Evolutionary conservation across 2,113 vertebrate species (phyloP).

Genomic region (Sceloporus undulatus): DNA sequence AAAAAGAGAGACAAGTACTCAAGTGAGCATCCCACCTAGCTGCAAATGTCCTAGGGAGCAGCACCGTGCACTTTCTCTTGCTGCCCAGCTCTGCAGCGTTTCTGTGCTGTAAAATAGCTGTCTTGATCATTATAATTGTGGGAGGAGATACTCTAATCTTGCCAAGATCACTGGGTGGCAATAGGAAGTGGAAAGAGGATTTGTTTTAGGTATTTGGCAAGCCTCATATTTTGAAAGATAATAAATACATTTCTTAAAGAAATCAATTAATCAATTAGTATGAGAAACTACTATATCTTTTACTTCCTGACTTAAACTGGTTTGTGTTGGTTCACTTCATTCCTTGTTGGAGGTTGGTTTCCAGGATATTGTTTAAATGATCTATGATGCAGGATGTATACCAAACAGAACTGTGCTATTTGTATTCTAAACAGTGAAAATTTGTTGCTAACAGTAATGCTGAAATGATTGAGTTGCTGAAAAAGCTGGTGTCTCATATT

Average conservation of each 20-base stretch:
- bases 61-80: neutral
- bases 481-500: slow-evolving; percentile 39
- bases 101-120: too few species aligned
- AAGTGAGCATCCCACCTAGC: neutral
- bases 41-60: neutral
- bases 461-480: slow-evolving; percentile 44
- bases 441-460: slow-evolving; percentile 36
- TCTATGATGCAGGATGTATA: neutral
- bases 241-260: neutral
- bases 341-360: slow-evolving; percentile 14
- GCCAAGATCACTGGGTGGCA: too few species aligned
- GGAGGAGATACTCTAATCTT: neutral
- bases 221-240: neutral
- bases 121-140: neutral
- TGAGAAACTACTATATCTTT: neutral
- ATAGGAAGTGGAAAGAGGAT: neutral
- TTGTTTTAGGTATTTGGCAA: neutral
- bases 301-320: neutral
- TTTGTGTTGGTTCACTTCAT: neutral
- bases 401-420: slow-evolving; percentile 8
- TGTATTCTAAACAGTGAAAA: neutral
- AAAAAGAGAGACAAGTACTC: neutral
- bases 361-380: neutral
- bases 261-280: neutral
- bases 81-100: neutral